Evolutionary conservation across 2,797 vertebrate species (phyloP), one percentile per base, ranked within the genome.

Genomic region (Ptychadena robeensis): DNA sequence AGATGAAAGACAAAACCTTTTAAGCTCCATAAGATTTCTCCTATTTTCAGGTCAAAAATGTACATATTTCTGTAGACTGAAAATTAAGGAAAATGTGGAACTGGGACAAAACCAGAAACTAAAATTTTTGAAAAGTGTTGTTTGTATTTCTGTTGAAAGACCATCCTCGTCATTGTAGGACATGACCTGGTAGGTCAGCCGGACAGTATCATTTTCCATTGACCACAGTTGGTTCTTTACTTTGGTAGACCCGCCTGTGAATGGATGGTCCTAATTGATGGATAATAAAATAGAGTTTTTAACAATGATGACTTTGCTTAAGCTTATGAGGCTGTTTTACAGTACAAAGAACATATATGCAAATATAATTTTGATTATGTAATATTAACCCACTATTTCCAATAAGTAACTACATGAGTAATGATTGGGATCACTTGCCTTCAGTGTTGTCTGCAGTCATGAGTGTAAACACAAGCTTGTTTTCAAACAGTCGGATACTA

Each of bases 381-480:
- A 34, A 28, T 37, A n/a, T 63, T 22, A 75, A 64, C 28, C 63
- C 37, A 31, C 18, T 66, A 2, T 53, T 64, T 34, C 3, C 28
- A 34, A n/a, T n/a, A 40, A 53, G 18, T 31, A 53, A 31, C n/a
- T 44, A 68, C 37, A 64, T 75, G 77, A 80, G 40, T 64, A 80
- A 84, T 75, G 37, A 64, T 22, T 0, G 11, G 65, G 53, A 75
- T 69, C 35, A 12, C 40, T 64, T 72, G 38, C 64, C 70, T 32
- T 61, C 38, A 61, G 34, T 40, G 71, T 68, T 82, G 30, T 75
- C 80, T 65, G 38, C 82, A 63, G 64, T 63, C 76, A 74, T 80
- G 72, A 48, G 74, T 70, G 66, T 71, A 85, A 81, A 81, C 59
- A 81, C 6, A 9, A 71, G 71, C 53, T 72, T 85, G 78, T 85